Evolutionary conservation across 1,140 invertebrate species (phyloP), one percentile per base, ranked within the genome.

Genomic region (Centruroides vittatus): DNA sequence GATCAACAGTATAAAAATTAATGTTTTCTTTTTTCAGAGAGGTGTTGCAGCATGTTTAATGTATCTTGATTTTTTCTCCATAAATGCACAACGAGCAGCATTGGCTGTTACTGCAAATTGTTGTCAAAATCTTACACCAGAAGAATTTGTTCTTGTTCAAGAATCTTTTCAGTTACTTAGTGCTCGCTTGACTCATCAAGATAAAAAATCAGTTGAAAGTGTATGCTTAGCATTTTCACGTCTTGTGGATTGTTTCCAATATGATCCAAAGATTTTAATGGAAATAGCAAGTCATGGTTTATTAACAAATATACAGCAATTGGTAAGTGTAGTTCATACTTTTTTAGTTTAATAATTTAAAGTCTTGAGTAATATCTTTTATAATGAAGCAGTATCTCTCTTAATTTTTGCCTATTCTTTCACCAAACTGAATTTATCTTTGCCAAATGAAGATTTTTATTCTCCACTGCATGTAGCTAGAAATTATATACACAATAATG

Each of bases 151-250:
- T 68, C 86, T 92, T 64, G 87, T 98, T 10, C 80, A 84, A 54
- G 90, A 94, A 53, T 94, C 90, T 54, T 75, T 98, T 53, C 81
- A 88, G 5, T 76, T 95, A 54, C 76, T 98, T 7, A 91, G 91
- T 36, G 85, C 83, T 56, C 80, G 91, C 71, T 76, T 98, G 2
- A 88, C 87, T 3, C 91, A 95, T 74, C 90, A 93, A 75, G 96
- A 99, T 74, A 98, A 98, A 72, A 98, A 97, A 70, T 94, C 92
- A 66, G 90, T 98, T 12, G 96, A 98, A 71, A 93, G 90, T 72
- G 91, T 97, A 6, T 98, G 95, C 69, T 81, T 93, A 57, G 93
- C 94, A 34, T 98, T 99, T 75, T 75, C 72, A 65, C 82, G 96
- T 13, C 78, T 99, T 9, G 93, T 98, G 1, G 96, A 99, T 69